Evolutionary conservation across 2,113 vertebrate genomes (phyloP).

Genomic region (Indicator maculatus): DNA sequence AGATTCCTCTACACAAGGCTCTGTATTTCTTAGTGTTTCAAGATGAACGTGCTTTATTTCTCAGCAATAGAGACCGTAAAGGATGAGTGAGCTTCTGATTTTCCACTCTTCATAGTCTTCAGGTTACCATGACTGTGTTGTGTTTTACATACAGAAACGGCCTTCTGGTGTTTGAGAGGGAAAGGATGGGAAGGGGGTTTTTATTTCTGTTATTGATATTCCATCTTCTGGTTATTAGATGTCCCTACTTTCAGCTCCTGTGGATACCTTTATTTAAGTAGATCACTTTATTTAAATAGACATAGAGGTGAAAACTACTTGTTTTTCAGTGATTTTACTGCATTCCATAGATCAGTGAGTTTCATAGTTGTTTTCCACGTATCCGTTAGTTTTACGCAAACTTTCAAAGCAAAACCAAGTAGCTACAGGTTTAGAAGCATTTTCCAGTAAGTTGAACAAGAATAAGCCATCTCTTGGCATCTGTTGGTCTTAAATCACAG

Average conservation of each 20-base stretch:
- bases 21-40: not conserved
- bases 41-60: not conserved
- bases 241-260: not conserved
- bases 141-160: not conserved
- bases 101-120: not conserved
- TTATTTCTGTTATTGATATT: not conserved
- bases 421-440: not conserved
- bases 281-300: not conserved
- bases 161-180: not conserved
- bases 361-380: not conserved
- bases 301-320: not conserved
- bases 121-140: not conserved
- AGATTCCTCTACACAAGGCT: not conserved
- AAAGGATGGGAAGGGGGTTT: not conserved
- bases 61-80: not conserved
- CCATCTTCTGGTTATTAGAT: not conserved
- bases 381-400: not conserved
- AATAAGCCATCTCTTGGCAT: not conserved
- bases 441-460: not conserved
- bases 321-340: not conserved
- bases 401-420: not conserved
- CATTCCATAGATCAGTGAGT: not conserved
- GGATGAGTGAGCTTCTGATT: not conserved
- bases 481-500: not conserved
- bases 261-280: not conserved